Conservation (phyloP, 2,113 vertebrate species). For the Sylvietta virens region DNA sequence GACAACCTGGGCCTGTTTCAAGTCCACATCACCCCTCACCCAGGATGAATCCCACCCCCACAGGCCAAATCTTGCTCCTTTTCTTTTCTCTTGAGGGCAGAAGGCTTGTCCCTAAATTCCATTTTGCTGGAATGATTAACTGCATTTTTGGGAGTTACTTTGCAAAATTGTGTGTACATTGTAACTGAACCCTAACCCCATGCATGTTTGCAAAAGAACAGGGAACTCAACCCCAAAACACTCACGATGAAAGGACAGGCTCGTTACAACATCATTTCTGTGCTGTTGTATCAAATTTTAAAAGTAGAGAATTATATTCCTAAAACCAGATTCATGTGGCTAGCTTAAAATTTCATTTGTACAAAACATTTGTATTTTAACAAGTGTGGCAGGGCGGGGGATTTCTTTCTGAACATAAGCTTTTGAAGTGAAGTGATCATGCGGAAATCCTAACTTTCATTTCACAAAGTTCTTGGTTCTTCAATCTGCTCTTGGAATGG, state of each 20-base stretch:
- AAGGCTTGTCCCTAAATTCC: background rate
- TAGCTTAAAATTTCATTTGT: background rate
- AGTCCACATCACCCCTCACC: background rate
- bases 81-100: background rate
- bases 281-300: background rate
- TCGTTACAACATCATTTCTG: background rate
- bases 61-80: background rate
- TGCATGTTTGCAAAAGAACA: background rate
- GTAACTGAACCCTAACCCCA: background rate
- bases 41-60: background rate
- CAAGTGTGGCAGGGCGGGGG: background rate
- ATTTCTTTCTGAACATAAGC: background rate
- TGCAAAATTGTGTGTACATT: background rate
- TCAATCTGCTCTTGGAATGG: background rate
- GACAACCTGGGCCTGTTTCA: background rate
- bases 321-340: background rate
- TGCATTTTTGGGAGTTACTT: background rate
- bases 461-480: slow-evolving; percentile 8
- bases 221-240: background rate
- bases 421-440: slow-evolving; percentile 8
- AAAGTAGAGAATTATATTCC: background rate
- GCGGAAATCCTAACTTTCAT: background rate
- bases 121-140: background rate
- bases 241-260: background rate
- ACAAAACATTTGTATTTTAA: background rate